These are phyloP conservation scores for Thalassoma bifasciatum DNA, from an alignment of 2,113 vertebrate genomes.

Conservation along the genomic window DNA sequence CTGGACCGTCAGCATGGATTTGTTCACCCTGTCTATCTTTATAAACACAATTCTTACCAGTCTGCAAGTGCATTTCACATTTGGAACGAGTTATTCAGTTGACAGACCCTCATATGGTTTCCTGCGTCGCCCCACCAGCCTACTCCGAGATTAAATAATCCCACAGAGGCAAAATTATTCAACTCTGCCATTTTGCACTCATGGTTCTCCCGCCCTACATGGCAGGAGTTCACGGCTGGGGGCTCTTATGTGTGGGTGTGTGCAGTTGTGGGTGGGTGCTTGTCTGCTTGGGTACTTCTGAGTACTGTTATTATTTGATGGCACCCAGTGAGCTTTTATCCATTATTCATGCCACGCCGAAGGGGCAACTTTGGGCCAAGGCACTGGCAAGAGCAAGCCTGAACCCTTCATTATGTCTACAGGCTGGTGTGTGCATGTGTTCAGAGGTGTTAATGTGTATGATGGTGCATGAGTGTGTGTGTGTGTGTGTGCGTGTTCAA, in stretches of 20 bases:
- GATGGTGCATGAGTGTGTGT: not conserved
- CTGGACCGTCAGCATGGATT: not conserved
- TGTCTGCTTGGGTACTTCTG: slow-evolving; percentile 45
- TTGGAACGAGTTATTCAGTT: slow-evolving; percentile 31
- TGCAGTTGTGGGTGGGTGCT: slow-evolving; percentile 17
- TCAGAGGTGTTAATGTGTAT: not conserved
- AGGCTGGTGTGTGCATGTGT: slow-evolving; percentile 19
- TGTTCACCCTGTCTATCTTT: not conserved
- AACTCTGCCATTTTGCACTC: slow-evolving; percentile 76
- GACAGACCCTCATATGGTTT: slow-evolving; percentile 27
- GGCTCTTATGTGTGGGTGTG: slow-evolving; percentile 34
- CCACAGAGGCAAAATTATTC: slow-evolving; percentile 77
- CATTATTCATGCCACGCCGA: slow-evolving; percentile 76
- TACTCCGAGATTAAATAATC: slow-evolving; percentile 69
- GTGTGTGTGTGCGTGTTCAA: slow-evolving; percentile 36
- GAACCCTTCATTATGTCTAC: slow-evolving; percentile 60
- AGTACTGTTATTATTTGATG: slow-evolving; percentile 81
- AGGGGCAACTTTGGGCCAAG: slow-evolving; percentile 71
- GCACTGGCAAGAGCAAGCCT: slow-evolving; percentile 64
- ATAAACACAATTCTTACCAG: not conserved
- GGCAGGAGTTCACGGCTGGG: slow-evolving; percentile 55
- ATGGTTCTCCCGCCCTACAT: slow-evolving; percentile 57
- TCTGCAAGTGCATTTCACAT: not conserved
- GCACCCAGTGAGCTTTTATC: slow-evolving; percentile 62
- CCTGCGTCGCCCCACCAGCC: slow-evolving; percentile 22